Percentiles rank a stretch among this genome's conserved stretches.
Evolutionary conservation across 2,888 invertebrate species (phyloP).

Genomic region (Amphipoea oculea): DNA sequence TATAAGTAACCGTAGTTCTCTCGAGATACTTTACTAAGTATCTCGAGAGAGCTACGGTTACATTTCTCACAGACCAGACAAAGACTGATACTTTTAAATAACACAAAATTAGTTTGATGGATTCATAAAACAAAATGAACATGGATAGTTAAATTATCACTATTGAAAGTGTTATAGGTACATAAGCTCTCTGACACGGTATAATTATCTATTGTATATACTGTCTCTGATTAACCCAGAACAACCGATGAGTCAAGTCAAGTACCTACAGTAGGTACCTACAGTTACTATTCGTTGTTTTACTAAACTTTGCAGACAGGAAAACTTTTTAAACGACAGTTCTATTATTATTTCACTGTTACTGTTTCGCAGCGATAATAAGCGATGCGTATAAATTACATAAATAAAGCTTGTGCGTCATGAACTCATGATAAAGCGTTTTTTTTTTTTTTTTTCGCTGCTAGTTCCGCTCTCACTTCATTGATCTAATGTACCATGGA

Average conservation of each 20-base stretch:
- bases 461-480: neutral
- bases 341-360: neutral
- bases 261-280: neutral
- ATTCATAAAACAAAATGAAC: slow-evolving; percentile 2
- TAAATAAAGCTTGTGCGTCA: slow-evolving; percentile 15
- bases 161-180: neutral
- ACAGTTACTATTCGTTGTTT: neutral
- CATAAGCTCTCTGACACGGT: neutral
- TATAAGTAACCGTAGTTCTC: slow-evolving; percentile 9
- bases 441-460: slow-evolving; percentile 6
- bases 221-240: neutral
- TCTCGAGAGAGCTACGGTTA: no score
- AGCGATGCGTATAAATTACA: neutral
- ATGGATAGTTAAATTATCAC: neutral
- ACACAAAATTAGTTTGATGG: neutral
- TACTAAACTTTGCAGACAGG: neutral
- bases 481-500: neutral
- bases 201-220: no score
- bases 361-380: slow-evolving; percentile 9
- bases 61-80: neutral
- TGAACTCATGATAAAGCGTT: neutral
- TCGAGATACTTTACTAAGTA: neutral
- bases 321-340: neutral
- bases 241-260: neutral
- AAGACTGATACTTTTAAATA: neutral